Base-by-base conservation (phyloP, 1,140 invertebrate genomes). In the Vanessa tameamea region DNA sequence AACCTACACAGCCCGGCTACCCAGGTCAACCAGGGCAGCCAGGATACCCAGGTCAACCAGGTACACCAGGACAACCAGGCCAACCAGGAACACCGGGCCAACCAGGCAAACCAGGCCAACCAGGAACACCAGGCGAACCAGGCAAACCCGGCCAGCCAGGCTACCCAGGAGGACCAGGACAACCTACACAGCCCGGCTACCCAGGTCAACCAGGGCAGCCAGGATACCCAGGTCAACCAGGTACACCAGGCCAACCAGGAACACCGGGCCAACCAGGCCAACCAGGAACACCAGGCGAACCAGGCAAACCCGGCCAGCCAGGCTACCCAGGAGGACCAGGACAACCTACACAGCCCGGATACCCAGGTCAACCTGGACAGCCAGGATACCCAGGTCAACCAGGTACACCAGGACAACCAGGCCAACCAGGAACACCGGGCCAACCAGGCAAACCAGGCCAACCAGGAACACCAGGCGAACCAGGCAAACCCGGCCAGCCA, bases 121-220 rank as follows among this genome's bases (percentile, higher is more conserved):
- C 81, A 50, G 79, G 81, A n/a, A 14, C 23, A 16, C 77, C 73
- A 53, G 79, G 81, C 23, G 8, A 73, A 3, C 68, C 80, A 63
- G 77, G 77, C 31, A 31, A 63, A 47, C 80, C 80, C 53, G 77
- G 77, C 72, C 68, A 77, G 23, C 75, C 72, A 0, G 79, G 79
- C 15, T 16, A 72, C 2, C 72, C 73, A 15, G 75, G 72, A n/a
- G 31, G 78, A 12, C 74, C 80, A 16, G 78, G 80, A 63, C 37
- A 72, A 72, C 64, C 75, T 23, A 76, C 72, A 13, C 13, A 65
- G 8, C 76, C 79, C 15, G 73, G 79, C 6, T 2, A 72, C 9
- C 76, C 76, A 55, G 79, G 73, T 16, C 47, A 78, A 6, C 75
- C 77, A 13, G 73, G 79, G 53, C 16, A 77, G 5, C 72, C 77